These are phyloP conservation scores for Ptilonorhynchus violaceus DNA, from an alignment of 2,113 vertebrate species.

Conservation along the genomic window DNA sequence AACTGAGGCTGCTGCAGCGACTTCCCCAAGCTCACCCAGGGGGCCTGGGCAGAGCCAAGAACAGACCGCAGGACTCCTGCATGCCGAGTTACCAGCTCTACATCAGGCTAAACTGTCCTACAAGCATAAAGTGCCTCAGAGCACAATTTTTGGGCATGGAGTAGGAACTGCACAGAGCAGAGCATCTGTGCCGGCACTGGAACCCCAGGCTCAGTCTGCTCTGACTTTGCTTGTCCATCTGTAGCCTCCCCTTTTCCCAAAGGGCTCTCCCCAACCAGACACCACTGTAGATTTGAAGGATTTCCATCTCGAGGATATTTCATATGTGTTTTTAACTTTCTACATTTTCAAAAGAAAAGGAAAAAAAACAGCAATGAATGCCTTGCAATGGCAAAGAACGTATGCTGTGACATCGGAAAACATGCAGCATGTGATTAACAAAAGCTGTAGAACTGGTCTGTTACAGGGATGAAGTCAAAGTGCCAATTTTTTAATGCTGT, in stretches of 20 bases:
- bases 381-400: neutral
- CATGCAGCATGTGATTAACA: conserved; percentile 9
- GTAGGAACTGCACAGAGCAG: conserved; percentile 21
- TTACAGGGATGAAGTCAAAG: conserved; percentile 1
- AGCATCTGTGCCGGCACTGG: neutral
- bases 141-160: conserved; percentile 22
- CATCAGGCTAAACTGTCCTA: conserved; percentile 49
- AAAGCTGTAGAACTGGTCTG: conserved; percentile 6
- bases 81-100: neutral
- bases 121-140: conserved; percentile 45
- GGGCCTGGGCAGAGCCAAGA: conserved; percentile 12
- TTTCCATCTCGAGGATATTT: neutral
- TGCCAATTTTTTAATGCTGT: conserved; percentile 56
- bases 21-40: neutral
- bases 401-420: neutral
- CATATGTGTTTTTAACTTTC: neutral
- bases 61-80: neutral
- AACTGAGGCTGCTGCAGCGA: neutral
- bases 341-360: neutral
- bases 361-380: neutral
- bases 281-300: neutral
- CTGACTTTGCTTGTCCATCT: conserved; percentile 9
- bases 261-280: neutral
- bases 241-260: neutral
- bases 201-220: neutral